These are phyloP conservation scores for Drepanosiphum platanoidis DNA, from an alignment of 2,888 invertebrate species.

Conservation along the genomic window DNA sequence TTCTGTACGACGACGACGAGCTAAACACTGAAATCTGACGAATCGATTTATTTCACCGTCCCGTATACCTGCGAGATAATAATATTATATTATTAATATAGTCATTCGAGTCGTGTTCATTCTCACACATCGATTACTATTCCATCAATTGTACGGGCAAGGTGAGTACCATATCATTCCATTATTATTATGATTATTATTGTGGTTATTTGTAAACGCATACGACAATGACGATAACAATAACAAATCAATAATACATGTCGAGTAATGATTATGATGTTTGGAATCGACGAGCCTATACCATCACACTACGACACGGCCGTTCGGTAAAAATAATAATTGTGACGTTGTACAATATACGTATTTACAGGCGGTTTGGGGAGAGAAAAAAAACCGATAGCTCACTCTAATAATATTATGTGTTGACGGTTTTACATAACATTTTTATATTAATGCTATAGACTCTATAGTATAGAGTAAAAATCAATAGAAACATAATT, in stretches of 20 bases:
- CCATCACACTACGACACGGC: background rate
- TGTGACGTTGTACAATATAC: background rate
- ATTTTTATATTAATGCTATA: background rate
- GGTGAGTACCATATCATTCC: background rate
- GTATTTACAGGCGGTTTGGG: slow-evolving; percentile 27
- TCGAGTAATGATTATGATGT: background rate
- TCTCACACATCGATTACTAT: slow-evolving; percentile 13
- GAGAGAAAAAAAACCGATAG: no score
- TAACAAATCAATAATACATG: slow-evolving; percentile 28
- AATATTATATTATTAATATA: background rate
- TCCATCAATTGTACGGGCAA: background rate
- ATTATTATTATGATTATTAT: slow-evolving; percentile 2
- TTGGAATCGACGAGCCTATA: background rate
- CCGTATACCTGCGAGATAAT: background rate
- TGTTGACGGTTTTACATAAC: no score
- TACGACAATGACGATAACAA: slow-evolving; percentile 6
- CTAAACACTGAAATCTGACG: background rate
- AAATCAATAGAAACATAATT: background rate
- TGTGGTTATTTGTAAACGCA: slow-evolving; percentile 3
- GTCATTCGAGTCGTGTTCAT: background rate
- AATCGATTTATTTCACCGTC: background rate
- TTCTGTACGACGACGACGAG: background rate
- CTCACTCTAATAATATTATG: no score
- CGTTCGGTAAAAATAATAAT: slow-evolving; percentile 23
- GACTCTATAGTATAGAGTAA: background rate